Conservation (phyloP, 2,888 invertebrate genomes). For the Drosophila prostipennis region DNA sequence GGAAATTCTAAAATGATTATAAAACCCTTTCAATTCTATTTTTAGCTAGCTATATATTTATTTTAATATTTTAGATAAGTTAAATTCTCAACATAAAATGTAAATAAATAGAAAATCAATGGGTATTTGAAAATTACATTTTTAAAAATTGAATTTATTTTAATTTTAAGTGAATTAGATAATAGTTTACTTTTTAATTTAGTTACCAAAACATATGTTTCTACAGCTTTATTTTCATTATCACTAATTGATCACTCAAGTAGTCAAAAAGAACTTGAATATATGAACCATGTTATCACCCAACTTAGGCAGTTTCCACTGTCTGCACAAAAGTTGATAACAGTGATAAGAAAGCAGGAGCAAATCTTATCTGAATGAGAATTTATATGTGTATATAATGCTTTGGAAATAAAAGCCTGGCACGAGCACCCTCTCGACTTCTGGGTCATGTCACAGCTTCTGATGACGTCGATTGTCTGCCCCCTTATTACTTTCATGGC, state of each 20-base stretch:
- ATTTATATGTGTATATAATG: neutral
- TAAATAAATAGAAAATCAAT: too few relatives aligned
- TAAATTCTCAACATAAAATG: too few relatives aligned
- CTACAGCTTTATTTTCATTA: neutral
- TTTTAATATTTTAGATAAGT: too few relatives aligned
- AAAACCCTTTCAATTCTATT: too few relatives aligned
- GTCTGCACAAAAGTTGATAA: constrained; percentile 17
- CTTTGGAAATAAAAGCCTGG: constrained; percentile 12
- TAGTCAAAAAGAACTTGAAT: neutral
- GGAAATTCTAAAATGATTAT: neutral
- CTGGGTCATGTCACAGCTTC: constrained; percentile 21
- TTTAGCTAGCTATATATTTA: too few relatives aligned
- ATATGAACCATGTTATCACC: neutral
- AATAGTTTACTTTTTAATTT: too few relatives aligned
- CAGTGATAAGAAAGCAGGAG: constrained; percentile 32
- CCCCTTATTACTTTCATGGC: constrained; percentile 26
- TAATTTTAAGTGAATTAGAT: too few relatives aligned
- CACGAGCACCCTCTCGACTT: constrained; percentile 12
- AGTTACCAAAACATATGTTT: neutral
- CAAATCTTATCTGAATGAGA: constrained; percentile 19
- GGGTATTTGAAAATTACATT: too few relatives aligned
- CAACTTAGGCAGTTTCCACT: constrained; percentile 25
- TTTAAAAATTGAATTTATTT: too few relatives aligned
- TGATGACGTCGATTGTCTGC: constrained; percentile 39
- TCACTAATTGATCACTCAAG: neutral